phyloP scores from a whole-genome alignment of 2,113 vertebrate genomes.

The Chloropsis cyanopogon region DNA sequence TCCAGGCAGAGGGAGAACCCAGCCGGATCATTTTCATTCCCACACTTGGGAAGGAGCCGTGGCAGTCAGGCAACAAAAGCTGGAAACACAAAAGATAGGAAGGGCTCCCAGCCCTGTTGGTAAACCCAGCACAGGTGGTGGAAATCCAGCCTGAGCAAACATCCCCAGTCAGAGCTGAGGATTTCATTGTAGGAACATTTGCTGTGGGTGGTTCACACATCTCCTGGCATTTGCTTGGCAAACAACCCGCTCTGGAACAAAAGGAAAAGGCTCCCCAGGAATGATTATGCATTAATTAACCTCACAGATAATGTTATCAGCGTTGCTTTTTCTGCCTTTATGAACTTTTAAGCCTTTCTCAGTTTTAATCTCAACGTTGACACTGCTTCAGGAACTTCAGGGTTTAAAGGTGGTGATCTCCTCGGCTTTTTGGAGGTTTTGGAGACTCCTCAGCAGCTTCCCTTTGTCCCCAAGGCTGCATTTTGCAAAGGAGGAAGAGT shows the following conservation, averaged over 20 bases:
- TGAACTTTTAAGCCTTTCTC: not conserved
- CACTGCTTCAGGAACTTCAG: not conserved
- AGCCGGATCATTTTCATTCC: slow-evolving; percentile 20
- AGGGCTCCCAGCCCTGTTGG: slow-evolving; percentile 59
- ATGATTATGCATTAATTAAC: slow-evolving; percentile 8
- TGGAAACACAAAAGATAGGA: slow-evolving; percentile 31
- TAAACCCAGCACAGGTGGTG: slow-evolving; percentile 72
- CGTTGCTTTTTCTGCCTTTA: not conserved
- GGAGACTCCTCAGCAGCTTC: not conserved
- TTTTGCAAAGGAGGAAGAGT: not conserved
- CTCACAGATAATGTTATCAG: slow-evolving; percentile 33
- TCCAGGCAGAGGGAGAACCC: slow-evolving; percentile 12
- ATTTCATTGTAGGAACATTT: slow-evolving; percentile 68
- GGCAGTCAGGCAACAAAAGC: slow-evolving; percentile 44
- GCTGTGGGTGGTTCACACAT: slow-evolving; percentile 60
- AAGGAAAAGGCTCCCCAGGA: slow-evolving; percentile 10
- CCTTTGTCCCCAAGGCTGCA: not conserved
- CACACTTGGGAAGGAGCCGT: not conserved
- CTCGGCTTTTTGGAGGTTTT: not conserved
- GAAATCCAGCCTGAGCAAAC: slow-evolving; percentile 67
- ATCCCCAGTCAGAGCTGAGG: slow-evolving; percentile 9
- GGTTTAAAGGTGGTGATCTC: not conserved
- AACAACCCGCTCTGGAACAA: slow-evolving; percentile 57
- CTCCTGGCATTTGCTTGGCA: slow-evolving; percentile 45
- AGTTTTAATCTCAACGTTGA: not conserved